Conservation (phyloP, 2,797 vertebrate species). For the Poecilia picta region DNA sequence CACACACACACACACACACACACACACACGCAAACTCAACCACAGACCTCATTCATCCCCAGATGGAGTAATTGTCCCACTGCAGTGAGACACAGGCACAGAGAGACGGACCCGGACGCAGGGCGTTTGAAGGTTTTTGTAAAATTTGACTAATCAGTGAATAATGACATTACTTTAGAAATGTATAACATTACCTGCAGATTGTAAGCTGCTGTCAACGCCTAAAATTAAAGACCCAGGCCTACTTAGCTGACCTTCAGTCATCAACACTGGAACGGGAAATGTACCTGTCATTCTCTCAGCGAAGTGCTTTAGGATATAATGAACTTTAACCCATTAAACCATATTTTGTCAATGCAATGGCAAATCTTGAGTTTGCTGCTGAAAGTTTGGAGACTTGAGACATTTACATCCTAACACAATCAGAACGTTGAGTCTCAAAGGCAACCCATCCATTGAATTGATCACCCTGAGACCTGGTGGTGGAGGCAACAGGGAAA, state of each 20-base stretch:
- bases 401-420: no score
- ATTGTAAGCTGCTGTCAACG: background rate
- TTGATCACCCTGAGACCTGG: background rate
- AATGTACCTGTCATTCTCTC: background rate
- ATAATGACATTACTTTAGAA: background rate
- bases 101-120: slow-evolving; percentile 14
- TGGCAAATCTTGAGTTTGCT: background rate
- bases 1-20: background rate
- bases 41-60: slow-evolving; percentile 69
- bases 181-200: background rate
- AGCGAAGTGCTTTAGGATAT: background rate
- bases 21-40: slow-evolving; percentile 18
- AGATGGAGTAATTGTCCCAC: slow-evolving; percentile 61
- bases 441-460: background rate
- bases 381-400: background rate
- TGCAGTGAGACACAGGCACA: slow-evolving; percentile 41
- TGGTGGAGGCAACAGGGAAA: background rate
- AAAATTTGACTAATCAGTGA: slow-evolving; percentile 10
- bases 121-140: background rate
- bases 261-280: background rate
- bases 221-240: slow-evolving; percentile 7
- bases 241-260: background rate
- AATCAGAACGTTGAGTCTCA: background rate
- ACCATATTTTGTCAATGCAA: background rate
- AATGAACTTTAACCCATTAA: background rate